Base-by-base conservation (phyloP, 1,140 invertebrate species). In the Ephestia elutella region DNA sequence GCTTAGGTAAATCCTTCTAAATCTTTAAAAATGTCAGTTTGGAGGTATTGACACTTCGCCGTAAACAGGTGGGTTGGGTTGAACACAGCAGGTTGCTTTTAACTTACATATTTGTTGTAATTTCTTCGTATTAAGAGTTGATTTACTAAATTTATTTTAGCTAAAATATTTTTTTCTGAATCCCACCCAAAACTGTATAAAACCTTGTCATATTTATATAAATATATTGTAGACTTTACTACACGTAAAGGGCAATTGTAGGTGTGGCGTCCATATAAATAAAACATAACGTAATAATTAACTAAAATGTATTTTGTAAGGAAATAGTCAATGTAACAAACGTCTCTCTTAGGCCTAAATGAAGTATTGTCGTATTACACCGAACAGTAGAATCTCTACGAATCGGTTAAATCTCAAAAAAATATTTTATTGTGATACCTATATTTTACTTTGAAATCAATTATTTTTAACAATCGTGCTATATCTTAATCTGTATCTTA, bases 131-230 rank as follows among this genome's bases (percentile, higher is more conserved):
- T n/a, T n/a, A n/a, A 25, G 21, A 7, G 21, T 25, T 25, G n/a
- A n/a, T 25, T 25, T 25, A 25, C 21, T 25, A n/a, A n/a, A n/a
- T n/a, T n/a, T n/a, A n/a, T n/a, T n/a, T n/a, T n/a, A n/a, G n/a
- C n/a, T n/a, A n/a, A n/a, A n/a, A n/a, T n/a, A n/a, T n/a, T n/a
- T n/a, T n/a, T n/a, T n/a, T n/a, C n/a, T n/a, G n/a, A n/a, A n/a
- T n/a, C n/a, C n/a, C n/a, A n/a, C n/a, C n/a, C n/a, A 44, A 44
- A 18, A 25, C 21, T 25, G 21, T 25, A 25, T 51, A 48, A 59
- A 56, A 59, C 60, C 60, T 59, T 66, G 54, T 65, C 35, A 48
- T 53, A 62, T 49, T 57, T 30, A 25, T 57, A 55, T 51, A 58
- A 15, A 15, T 15, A 13, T 38, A 15, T 44, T 44, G 38, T 44